phyloP scores from a whole-genome alignment of 2,113 vertebrate genomes.

The Ammospiza caudacuta region DNA sequence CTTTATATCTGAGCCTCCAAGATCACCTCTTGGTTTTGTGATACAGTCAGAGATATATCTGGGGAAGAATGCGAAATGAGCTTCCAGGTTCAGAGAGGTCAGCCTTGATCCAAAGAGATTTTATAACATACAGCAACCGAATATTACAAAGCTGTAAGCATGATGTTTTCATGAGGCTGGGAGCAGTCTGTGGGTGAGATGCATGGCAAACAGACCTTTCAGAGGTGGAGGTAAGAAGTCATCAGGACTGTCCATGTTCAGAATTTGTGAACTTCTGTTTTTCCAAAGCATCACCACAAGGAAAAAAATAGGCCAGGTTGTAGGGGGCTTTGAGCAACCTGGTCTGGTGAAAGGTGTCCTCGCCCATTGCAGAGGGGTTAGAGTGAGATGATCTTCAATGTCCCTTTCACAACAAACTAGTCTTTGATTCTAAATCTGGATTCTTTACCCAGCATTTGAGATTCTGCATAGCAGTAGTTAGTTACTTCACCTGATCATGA shows the following conservation, averaged over 20 bases:
- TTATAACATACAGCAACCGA: not conserved
- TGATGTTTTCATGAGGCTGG: not conserved
- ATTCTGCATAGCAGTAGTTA: not conserved
- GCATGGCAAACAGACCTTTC: not conserved
- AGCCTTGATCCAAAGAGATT: not conserved
- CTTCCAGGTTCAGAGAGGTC: not conserved
- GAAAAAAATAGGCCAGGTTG: not conserved
- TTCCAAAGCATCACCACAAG: not conserved
- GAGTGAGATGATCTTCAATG: not conserved
- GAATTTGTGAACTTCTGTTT: not conserved
- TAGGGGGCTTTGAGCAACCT: not conserved
- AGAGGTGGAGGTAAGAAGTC: not conserved
- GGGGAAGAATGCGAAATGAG: not conserved
- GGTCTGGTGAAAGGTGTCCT: not conserved
- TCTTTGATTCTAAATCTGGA: not conserved
- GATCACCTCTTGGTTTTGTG: not conserved
- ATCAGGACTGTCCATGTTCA: not conserved
- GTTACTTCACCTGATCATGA: not conserved
- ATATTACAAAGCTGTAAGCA: not conserved
- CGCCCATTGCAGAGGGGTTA: not conserved
- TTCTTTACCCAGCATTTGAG: not conserved
- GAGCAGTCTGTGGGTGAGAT: accelerated
- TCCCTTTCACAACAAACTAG: not conserved
- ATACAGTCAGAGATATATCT: not conserved
- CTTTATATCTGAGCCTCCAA: not conserved